phyloP scores from a whole-genome alignment of 2,113 vertebrate genomes.

The Halichoeres trimaculatus region DNA sequence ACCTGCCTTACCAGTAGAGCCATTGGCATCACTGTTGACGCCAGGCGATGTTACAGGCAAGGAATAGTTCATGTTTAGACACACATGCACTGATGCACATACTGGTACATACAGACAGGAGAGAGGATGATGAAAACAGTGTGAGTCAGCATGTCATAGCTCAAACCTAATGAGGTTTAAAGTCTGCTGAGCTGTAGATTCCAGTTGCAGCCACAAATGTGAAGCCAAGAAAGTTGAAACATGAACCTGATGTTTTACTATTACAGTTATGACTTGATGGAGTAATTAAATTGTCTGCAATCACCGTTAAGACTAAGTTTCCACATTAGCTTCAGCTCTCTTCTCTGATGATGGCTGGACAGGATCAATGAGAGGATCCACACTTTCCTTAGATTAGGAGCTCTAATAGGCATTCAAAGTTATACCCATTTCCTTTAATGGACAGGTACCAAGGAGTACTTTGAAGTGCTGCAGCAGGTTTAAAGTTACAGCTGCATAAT shows the following conservation, averaged over 20 bases:
- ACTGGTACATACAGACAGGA: neutral
- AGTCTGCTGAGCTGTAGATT: slow-evolving; percentile 12
- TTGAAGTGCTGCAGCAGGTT: slow-evolving; percentile 2
- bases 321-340: slow-evolving; percentile 1
- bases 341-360: neutral
- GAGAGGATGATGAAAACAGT: neutral
- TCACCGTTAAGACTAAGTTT: neutral
- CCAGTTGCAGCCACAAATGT: neutral
- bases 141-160: too few species aligned
- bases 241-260: slow-evolving; percentile 4
- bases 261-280: slow-evolving; percentile 9
- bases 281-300: neutral
- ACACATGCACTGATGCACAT: too few species aligned
- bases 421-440: neutral
- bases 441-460: neutral
- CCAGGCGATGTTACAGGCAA: too few species aligned
- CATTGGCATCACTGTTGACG: too few species aligned
- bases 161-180: neutral
- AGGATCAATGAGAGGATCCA: slow-evolving; percentile 7
- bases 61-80: too few species aligned
- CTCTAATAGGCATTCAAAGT: neutral
- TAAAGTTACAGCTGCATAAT: neutral
- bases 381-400: slow-evolving; percentile 8
- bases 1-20: too few species aligned
- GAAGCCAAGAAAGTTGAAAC: slow-evolving; percentile 14